These are phyloP conservation scores for Margaritifera margaritifera DNA, from an alignment of 2,888 invertebrate species.

Conservation along the genomic window DNA sequence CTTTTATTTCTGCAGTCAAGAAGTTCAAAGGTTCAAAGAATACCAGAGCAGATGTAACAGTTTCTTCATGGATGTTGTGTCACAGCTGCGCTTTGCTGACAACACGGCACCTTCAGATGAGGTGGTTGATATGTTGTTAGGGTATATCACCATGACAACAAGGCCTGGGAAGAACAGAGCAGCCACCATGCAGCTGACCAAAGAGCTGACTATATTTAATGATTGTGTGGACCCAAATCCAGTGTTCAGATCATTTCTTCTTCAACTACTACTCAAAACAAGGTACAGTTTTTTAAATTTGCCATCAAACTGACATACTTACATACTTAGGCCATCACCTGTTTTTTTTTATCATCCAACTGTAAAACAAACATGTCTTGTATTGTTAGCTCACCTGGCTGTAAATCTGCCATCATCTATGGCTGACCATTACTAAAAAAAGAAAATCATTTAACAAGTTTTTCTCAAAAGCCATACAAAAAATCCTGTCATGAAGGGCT, in stretches of 20 bases:
- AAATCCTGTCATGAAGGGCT: too few relatives aligned
- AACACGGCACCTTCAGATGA: slow-evolving; percentile 25
- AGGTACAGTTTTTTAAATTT: slow-evolving; percentile 36
- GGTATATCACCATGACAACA: slow-evolving; percentile 25
- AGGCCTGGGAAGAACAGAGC: slow-evolving; percentile 4
- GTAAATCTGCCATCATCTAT: too few relatives aligned
- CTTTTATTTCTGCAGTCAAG: slow-evolving; percentile 16
- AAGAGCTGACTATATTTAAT: slow-evolving; percentile 53
- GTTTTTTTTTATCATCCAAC: too few relatives aligned
- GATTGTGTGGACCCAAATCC: slow-evolving; percentile 62
- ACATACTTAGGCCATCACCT: too few relatives aligned
- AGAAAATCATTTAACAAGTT: too few relatives aligned
- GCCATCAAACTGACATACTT: too few relatives aligned
- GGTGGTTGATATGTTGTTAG: slow-evolving; percentile 31
- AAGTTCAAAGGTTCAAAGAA: slow-evolving; percentile 8
- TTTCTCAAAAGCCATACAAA: too few relatives aligned
- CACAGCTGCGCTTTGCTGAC: slow-evolving; percentile 39
- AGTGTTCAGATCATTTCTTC: slow-evolving; percentile 61
- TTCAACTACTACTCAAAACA: slow-evolving; percentile 59
- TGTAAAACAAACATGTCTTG: too few relatives aligned
- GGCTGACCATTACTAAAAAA: too few relatives aligned
- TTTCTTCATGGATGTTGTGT: slow-evolving; percentile 44
- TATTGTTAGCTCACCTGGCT: too few relatives aligned
- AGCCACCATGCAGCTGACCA: slow-evolving; percentile 34
- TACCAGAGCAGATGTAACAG: slow-evolving; percentile 35